Evolutionary conservation across 1,140 invertebrate species (phyloP), one percentile per base, ranked within the genome.

Genomic region (Leguminivora glycinivorella): DNA sequence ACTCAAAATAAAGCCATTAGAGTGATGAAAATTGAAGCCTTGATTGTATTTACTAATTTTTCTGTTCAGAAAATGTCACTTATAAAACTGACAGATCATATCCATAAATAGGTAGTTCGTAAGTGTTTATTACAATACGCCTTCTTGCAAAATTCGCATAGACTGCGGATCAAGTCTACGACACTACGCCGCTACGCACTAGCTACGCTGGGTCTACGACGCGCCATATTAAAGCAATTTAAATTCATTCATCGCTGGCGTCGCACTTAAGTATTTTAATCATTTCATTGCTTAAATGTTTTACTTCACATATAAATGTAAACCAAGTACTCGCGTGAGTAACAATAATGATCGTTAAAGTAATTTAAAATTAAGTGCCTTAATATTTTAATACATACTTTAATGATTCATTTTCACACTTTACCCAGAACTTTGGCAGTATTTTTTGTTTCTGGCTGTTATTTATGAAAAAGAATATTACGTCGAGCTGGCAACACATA

Each of bases 401-500:
- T 52, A 52, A 52, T 52, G 47, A 22, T 52, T 52, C n/a, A 10
- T 63, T 29, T 63, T 63, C 58, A 63, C 58, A 63, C 58, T 63
- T 34, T 63, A 31, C 26, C 26, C 58, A 63, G 25, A 29, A 58
- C 22, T 4, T 58, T 25, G 25, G 25, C 10, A 56, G 14, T 17
- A 24, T 58, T 58, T 58, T 26, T 58, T 58, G 22, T 26, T 58
- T 26, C 47, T 22, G 47, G 4, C 24, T 22, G 52, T 56, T 26
- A 60, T 63, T 63, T 34, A 29, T 34, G 17, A 67, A 67, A 67
- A 43, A 38, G 66, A 67, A 40, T 19, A 67, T 40, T 40, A 63
- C 58, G 58, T 22, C 56, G 25, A 58, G 14, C 56, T 22, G 29
- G 72, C 67, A 66, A 69, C 68, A 43, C 75, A 76, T 82, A 84